Evolutionary conservation across 2,113 vertebrate species (phyloP), one percentile per base, ranked within the genome.

Genomic region (Oreochromis tanganicae): DNA sequence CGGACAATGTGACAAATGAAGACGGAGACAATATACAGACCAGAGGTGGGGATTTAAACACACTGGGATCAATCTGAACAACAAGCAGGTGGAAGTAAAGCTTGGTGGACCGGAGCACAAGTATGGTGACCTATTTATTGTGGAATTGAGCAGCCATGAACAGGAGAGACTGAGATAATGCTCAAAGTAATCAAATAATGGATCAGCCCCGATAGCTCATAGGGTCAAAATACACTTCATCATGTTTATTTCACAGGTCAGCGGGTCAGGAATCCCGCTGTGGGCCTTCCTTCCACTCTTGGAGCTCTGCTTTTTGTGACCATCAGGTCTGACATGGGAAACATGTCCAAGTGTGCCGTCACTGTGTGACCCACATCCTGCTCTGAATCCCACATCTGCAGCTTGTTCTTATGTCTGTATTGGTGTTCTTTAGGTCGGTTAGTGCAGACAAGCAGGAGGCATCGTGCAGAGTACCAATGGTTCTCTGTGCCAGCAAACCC

Each of bases 1-100:
- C 9, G 2, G 48, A 54, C 52, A n/a, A 0, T 3, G 19, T 54
- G 38, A 11, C 9, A 41, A 41, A 11, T 5, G 52, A 54, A 0
- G 52, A 54, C 9, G 2, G 52, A 54, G 19, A n/a, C 19, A 12
- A 43, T 12, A 12, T 43, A 43, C 11, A 43, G 41, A 43, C 41
- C 29, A 32, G 57, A 32, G 57, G 57, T 61, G 57, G 24, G 0
- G 24, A 5, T 57, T 56, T 29, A 57, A 14, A 29, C 55, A 29
- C 55, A 57, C 27, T 59, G 27, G 27, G 14, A 32, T 17, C 27
- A 61, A 61, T 32, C 27, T 32, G 27, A 61, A 61, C 57, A 32
- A 61, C 57, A 10, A 61, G 57, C 14, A 61, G 27, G 27, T 61
- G 57, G 27, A 61, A 61, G 14, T 5, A 32, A 61, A 61, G 27